Conservation (phyloP, 2,113 vertebrate species). For the Lepus timidus region DNA sequence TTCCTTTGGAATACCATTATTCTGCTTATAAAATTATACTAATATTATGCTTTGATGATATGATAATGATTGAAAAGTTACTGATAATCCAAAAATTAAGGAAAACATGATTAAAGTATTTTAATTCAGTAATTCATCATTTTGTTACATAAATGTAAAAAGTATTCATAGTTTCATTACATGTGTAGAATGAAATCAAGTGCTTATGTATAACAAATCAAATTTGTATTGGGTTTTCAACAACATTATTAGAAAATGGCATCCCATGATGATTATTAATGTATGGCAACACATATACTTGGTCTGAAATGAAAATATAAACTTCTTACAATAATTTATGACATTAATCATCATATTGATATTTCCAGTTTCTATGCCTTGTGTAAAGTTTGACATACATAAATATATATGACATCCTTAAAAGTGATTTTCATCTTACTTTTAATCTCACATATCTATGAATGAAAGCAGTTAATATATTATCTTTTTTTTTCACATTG, state of each 20-base stretch:
- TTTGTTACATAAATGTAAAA: neutral
- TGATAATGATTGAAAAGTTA: neutral
- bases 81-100: neutral
- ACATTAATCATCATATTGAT: neutral
- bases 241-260: neutral
- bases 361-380: neutral
- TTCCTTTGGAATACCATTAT: neutral
- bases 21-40: neutral
- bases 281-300: neutral
- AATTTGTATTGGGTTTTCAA: neutral
- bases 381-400: neutral
- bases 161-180: neutral
- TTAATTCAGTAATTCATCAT: neutral
- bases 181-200: neutral
- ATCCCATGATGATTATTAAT: neutral
- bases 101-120: neutral
- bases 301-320: neutral
- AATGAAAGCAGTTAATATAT: neutral
- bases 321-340: neutral
- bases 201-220: neutral
- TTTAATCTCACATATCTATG: neutral
- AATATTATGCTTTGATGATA: neutral
- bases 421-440: neutral
- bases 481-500: neutral
- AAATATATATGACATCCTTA: neutral